Evolutionary conservation across 2,113 vertebrate species (phyloP).

Genomic region (Panurus biarmicus): DNA sequence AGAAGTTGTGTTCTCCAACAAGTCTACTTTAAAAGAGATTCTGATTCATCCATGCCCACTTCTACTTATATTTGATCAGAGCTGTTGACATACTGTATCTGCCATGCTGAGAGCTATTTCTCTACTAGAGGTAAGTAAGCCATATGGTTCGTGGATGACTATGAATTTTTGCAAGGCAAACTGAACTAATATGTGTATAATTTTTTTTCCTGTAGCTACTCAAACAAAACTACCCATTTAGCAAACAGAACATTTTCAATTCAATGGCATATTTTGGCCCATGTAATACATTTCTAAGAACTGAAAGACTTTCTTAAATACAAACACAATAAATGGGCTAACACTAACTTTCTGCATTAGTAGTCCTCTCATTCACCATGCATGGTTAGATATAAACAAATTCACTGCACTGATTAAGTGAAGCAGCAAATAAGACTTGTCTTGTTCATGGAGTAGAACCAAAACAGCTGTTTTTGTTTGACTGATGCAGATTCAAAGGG

Average conservation of each 20-base stretch:
- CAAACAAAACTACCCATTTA: slow-evolving; percentile 6
- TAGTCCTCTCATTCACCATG: neutral
- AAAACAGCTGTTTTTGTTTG: slow-evolving; percentile 34
- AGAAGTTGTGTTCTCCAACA: neutral
- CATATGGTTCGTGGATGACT: slow-evolving; percentile 46
- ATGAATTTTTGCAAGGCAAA: slow-evolving; percentile 17
- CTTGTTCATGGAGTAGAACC: slow-evolving; percentile 1
- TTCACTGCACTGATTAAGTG: neutral
- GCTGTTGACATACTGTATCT: slow-evolving; percentile 37
- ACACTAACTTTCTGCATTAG: neutral
- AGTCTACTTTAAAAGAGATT: slow-evolving; percentile 6
- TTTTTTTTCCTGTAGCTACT: neutral
- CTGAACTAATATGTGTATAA: neutral
- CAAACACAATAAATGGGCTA: neutral
- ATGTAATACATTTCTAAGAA: neutral
- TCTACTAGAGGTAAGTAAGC: slow-evolving; percentile 35
- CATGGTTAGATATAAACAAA: neutral
- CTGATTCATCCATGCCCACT: slow-evolving; percentile 52
- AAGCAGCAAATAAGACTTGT: slow-evolving; percentile 6
- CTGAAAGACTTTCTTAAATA: neutral
- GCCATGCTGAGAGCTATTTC: slow-evolving; percentile 25
- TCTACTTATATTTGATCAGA: slow-evolving; percentile 48
- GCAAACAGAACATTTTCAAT: neutral
- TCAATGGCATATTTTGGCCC: neutral
- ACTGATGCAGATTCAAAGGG: slow-evolving; percentile 20